These are phyloP conservation scores for Eulemur rubriventer DNA, from an alignment of 2,797 vertebrate genomes.

Conservation along the genomic window DNA sequence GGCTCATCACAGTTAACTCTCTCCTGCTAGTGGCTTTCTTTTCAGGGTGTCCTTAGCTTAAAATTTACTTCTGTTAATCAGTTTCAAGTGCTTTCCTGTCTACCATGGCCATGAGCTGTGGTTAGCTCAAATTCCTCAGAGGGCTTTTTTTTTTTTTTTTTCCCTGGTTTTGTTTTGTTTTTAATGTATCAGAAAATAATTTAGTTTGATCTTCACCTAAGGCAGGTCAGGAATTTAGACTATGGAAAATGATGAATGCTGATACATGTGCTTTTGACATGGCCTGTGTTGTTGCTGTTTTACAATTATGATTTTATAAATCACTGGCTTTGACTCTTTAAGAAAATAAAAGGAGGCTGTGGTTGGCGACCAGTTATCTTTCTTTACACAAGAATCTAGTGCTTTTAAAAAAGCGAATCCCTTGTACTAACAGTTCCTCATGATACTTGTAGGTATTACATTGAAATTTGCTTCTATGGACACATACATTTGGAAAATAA, in stretches of 20 bases:
- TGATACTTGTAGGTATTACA: background rate
- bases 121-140: background rate
- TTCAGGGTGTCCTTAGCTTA: background rate
- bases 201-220: background rate
- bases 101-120: background rate
- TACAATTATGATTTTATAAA: background rate
- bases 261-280: background rate
- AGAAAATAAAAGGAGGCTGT: background rate
- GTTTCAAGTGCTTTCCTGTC: background rate
- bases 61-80: background rate
- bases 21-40: background rate
- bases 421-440: background rate
- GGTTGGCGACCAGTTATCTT: background rate
- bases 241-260: background rate
- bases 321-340: background rate
- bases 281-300: background rate
- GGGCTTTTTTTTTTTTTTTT: background rate
- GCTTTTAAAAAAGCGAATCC: background rate
- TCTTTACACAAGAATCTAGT: background rate
- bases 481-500: background rate
- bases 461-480: conserved; percentile 4
- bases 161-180: background rate
- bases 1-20: background rate
- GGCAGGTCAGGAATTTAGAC: background rate
- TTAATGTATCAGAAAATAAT: conserved; percentile 12